Conservation (phyloP, 64 coral and sea anemone genomes). For the Cladopsammia gracilis region DNA sequence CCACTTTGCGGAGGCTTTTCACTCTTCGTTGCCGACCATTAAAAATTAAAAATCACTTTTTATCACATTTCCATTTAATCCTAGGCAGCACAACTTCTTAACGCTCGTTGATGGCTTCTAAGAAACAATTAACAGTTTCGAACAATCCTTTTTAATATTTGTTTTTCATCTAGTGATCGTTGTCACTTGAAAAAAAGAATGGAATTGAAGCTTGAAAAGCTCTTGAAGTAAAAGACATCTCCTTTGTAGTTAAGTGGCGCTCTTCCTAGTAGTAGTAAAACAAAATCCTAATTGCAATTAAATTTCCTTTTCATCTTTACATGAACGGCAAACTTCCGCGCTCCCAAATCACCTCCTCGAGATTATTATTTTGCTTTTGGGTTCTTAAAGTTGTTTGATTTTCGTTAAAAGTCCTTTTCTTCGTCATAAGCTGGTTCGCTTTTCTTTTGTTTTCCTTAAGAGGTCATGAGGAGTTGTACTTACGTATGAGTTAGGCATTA, state of each 20-base stretch:
- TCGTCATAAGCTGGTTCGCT: background rate
- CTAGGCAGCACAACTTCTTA: background rate
- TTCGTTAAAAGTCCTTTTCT: background rate
- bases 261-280: background rate
- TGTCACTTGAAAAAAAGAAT: background rate
- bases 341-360: background rate
- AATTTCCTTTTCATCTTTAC: background rate
- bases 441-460: background rate
- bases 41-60: background rate
- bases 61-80: background rate
- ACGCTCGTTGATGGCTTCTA: background rate
- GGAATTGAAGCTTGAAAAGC: background rate
- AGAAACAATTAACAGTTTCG: slow-evolving; percentile 6
- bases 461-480: no score
- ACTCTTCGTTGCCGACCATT: background rate
- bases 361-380: background rate
- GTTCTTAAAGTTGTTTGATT: background rate
- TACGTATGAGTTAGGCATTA: no score
- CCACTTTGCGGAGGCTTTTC: background rate
- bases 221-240: background rate
- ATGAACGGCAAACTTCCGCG: background rate
- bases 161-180: background rate
- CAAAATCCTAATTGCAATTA: background rate
- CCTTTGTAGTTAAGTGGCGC: background rate
- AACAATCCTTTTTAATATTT: slow-evolving; percentile 6